Evolutionary conservation across 2,113 vertebrate species (phyloP), one percentile per base, ranked within the genome.

Genomic region (Sinocyclocheilus grahami): DNA sequence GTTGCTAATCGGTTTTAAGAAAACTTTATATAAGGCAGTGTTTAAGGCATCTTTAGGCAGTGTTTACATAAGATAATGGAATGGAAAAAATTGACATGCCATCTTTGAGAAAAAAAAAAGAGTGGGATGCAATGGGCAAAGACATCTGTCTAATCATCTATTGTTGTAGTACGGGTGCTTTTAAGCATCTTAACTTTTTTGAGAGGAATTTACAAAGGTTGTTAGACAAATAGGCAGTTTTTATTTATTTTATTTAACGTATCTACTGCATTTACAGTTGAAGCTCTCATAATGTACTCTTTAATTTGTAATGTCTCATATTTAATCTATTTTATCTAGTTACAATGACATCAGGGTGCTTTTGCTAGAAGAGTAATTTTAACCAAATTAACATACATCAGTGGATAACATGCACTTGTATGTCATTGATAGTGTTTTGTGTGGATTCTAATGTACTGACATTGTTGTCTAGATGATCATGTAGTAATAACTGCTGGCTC

Each of bases 351-450:
- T 82, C 63, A 74, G 22, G 48, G 51, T 74, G 82, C 67, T 83
- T 42, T 69, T 42, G 51, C 20, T 55, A 0, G 14, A 53, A 20
- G 60, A 27, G 37, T 10, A 18, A 16, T 65, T 81, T 46, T 81
- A 65, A 82, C 63, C 48, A 3, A 58, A 55, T 74, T 74, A 84
- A 84, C 67, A 58, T 27, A 16, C 16, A 77, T 16, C 51, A 78
- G 24, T 82, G n/a, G 42, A 30, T 53, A 74, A 84, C 51, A 42
- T 74, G 82, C 69, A 84, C 82, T 74, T 58, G 82, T 42, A 60
- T 84, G 69, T 72, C 82, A 74, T 75, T 74, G 51, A 18, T 74
- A 9, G 63, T 33, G 46, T 51, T 69, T 24, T 82, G n/a, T 69
- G 16, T 82, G 53, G 42, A 65, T 42, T 65, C n/a, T 46, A 76